Conservation (phyloP, 2,797 vertebrate genomes). For the Gallinago stenura region DNA sequence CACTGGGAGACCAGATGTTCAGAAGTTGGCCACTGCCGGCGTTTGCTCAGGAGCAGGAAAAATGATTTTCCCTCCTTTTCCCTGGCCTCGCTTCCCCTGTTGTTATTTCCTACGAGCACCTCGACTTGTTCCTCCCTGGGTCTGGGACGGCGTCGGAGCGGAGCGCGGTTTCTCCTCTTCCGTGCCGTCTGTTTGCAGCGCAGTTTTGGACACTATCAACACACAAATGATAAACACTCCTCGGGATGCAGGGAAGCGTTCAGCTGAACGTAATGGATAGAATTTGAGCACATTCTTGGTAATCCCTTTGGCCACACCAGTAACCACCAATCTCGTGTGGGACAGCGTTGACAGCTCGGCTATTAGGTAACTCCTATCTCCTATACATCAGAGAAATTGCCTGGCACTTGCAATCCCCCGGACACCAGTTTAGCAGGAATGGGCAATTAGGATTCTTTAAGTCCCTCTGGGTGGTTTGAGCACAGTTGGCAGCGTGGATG, state of each 20-base stretch:
- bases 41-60: constrained; percentile 35
- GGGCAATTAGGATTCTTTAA: not conserved
- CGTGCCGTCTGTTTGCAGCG: not conserved
- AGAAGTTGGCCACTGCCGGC: not conserved
- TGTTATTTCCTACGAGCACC: constrained; percentile 39
- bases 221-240: not conserved
- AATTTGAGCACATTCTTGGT: not conserved
- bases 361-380: not conserved
- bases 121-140: not conserved
- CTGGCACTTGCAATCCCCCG: not conserved
- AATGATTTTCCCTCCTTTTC: constrained; percentile 24
- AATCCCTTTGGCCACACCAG: not conserved
- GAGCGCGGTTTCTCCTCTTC: not conserved
- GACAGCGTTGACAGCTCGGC: not conserved
- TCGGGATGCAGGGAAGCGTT: not conserved
- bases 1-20: constrained; percentile 47
- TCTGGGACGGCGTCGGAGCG: not conserved
- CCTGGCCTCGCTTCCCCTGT: not conserved
- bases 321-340: not conserved
- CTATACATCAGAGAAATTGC: not conserved
- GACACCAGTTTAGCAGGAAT: not conserved
- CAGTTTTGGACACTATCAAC: not conserved
- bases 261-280: not conserved
- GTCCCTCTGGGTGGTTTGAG: not conserved
- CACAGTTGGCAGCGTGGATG: fast-evolving